Percentiles rank a stretch among this genome's conserved stretches.
Conservation (phyloP, 2,113 vertebrate genomes). For the Ardeotis arabs region DNA sequence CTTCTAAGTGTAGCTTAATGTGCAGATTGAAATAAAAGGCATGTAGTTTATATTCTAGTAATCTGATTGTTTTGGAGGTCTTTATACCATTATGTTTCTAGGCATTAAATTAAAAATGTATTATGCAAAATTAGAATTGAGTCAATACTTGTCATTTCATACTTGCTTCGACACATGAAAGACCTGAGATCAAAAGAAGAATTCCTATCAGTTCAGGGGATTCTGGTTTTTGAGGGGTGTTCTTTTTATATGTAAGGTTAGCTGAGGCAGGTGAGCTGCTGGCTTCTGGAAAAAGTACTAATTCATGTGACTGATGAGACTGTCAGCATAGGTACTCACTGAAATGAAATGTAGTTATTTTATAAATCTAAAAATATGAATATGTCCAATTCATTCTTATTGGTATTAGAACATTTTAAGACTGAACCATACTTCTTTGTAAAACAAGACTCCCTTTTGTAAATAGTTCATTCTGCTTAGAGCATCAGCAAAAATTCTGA, state of each 20-base stretch:
- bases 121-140: neutral
- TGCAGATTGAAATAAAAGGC: neutral
- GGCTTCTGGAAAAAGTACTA: neutral
- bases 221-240: neutral
- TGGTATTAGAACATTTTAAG: neutral
- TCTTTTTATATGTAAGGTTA: neutral
- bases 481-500: neutral
- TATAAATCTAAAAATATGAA: neutral
- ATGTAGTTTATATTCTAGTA: neutral
- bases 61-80: neutral
- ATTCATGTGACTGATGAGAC: neutral
- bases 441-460: neutral
- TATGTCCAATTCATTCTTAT: neutral
- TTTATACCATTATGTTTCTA: neutral
- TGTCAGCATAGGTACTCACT: neutral
- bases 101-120: neutral
- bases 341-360: neutral
- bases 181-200: neutral
- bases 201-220: neutral
- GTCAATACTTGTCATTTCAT: neutral
- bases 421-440: neutral
- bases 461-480: neutral
- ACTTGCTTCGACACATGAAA: neutral
- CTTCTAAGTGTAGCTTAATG: neutral
- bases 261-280: neutral